These are phyloP conservation scores for Melanchra persicariae DNA, from an alignment of 2,888 invertebrate genomes.

Conservation along the genomic window DNA sequence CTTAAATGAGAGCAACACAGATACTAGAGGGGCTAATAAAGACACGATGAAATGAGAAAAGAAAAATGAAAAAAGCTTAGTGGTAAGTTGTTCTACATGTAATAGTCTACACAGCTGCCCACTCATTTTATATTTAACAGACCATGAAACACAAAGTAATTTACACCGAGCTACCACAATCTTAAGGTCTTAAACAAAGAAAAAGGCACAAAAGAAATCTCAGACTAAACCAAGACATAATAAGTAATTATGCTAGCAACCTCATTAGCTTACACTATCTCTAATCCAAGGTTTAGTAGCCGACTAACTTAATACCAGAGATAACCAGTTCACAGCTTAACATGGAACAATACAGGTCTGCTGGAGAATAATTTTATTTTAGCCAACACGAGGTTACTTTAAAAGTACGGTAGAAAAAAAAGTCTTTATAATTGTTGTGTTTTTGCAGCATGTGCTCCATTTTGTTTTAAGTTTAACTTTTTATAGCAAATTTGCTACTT, in stretches of 20 bases:
- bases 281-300: conserved; percentile 39
- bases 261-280: conserved; percentile 59
- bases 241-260: conserved; percentile 57
- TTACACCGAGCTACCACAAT: conserved; percentile 22
- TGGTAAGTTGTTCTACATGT: conserved; percentile 1
- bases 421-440: background rate
- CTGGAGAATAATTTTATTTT: conserved; percentile 33
- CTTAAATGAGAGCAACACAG: no score
- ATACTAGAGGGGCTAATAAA: no score
- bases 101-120: conserved; percentile 9
- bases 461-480: conserved; percentile 23
- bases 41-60: background rate
- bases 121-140: conserved; percentile 41
- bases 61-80: conserved; percentile 5
- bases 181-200: conserved; percentile 4
- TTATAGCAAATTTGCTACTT: background rate
- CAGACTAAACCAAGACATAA: conserved; percentile 33
- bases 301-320: conserved; percentile 42
- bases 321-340: conserved; percentile 53
- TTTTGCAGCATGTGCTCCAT: background rate
- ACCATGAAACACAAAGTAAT: conserved; percentile 32
- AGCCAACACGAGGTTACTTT: conserved; percentile 1
- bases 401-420: conserved; percentile 1
- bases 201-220: conserved; percentile 41
- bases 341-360: conserved; percentile 37